These are phyloP conservation scores for Eustalomyia histrio DNA, from an alignment of 2,888 invertebrate genomes.

Conservation along the genomic window DNA sequence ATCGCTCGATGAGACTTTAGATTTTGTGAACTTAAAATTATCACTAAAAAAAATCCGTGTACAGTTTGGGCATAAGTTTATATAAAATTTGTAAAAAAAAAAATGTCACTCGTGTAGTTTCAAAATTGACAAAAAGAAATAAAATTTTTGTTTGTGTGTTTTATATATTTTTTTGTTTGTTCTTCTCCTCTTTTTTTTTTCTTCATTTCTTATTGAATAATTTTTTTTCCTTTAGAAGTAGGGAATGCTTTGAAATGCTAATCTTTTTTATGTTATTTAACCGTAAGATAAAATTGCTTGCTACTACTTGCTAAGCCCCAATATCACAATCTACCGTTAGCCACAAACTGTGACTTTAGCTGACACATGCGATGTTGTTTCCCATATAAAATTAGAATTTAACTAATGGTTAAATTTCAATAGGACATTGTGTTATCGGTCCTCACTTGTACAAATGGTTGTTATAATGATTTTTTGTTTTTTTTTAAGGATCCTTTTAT, in stretches of 20 bases:
- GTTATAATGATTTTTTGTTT: constrained; percentile 14
- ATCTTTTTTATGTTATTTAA: constrained; percentile 58
- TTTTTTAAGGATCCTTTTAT: too few relatives aligned
- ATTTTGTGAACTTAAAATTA: too few relatives aligned
- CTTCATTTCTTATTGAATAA: constrained; percentile 32
- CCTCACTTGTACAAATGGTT: constrained; percentile 23
- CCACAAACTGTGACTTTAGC: too few relatives aligned
- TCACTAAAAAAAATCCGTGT: too few relatives aligned
- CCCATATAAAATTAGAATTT: too few relatives aligned
- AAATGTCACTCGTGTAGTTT: constrained; percentile 54
- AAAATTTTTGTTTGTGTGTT: constrained; percentile 35
- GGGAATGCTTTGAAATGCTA: constrained; percentile 62
- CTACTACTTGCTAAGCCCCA: too few relatives aligned
- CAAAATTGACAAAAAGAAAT: constrained; percentile 24
- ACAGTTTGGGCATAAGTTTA: too few relatives aligned
- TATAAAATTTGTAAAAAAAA: constrained; percentile 10
- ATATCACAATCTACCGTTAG: too few relatives aligned
- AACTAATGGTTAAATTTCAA: too few relatives aligned
- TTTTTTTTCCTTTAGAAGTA: constrained; percentile 22
- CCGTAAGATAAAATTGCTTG: constrained; percentile 36
- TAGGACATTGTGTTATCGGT: too few relatives aligned
- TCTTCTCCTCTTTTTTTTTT: not conserved
- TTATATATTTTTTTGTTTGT: not conserved
- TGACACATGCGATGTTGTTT: too few relatives aligned
- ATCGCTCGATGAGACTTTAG: too few relatives aligned